phyloP scores from a whole-genome alignment of 2,113 vertebrate genomes.

The Oryzias curvinotus region DNA sequence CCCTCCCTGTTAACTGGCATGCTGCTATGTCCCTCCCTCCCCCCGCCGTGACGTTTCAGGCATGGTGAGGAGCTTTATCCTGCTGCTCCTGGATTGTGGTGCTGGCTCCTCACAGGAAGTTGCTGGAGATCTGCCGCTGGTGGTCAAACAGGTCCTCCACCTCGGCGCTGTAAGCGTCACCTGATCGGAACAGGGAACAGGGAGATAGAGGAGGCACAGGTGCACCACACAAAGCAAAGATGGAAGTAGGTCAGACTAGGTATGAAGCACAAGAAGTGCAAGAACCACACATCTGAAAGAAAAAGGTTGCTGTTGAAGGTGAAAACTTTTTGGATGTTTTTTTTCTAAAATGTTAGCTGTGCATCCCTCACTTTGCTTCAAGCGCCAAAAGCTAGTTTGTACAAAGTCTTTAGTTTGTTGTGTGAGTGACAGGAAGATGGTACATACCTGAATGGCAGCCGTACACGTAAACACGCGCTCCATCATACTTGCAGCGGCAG shows the following conservation, averaged over 20 bases:
- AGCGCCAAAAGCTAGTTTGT: too few relatives aligned
- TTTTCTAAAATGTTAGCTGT: too few relatives aligned
- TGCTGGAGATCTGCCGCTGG: conserved; percentile 86
- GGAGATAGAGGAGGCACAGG: background rate
- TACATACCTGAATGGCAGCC: conserved; percentile 87
- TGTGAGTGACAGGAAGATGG: background rate
- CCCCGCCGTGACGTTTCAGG: conserved; percentile 42
- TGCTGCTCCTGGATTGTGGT: conserved; percentile 37
- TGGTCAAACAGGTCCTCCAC: conserved; percentile 86
- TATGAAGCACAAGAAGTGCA: too few relatives aligned
- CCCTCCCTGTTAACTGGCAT: conserved; percentile 32
- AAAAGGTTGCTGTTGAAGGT: too few relatives aligned
- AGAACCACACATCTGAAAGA: too few relatives aligned
- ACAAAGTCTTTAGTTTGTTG: too few relatives aligned
- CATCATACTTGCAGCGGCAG: conserved; percentile 93
- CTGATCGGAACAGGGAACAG: conserved; percentile 62
- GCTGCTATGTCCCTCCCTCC: conserved; percentile 34
- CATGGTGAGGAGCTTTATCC: conserved; percentile 51
- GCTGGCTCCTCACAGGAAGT: conserved; percentile 82
- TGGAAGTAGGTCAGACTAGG: too few relatives aligned
- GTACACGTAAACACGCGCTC: conserved; percentile 89
- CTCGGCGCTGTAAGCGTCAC: conserved; percentile 83
- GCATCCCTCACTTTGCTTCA: too few relatives aligned
- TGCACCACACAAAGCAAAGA: too few relatives aligned
- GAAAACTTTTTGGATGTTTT: too few relatives aligned